These are phyloP conservation scores for Myiozetetes cayanensis DNA, from an alignment of 2,113 vertebrate species.

Conservation along the genomic window DNA sequence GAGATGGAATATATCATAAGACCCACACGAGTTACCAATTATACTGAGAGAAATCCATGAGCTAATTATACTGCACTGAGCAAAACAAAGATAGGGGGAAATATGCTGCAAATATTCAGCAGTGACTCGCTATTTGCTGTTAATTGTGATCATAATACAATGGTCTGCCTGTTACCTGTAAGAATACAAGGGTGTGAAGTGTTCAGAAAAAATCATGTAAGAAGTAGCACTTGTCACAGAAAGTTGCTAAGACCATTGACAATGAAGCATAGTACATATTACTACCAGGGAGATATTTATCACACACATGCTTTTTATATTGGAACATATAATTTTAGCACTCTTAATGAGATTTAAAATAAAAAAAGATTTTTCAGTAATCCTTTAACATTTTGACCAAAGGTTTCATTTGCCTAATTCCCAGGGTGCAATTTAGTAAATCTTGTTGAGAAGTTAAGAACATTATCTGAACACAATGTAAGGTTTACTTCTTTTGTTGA, in stretches of 20 bases:
- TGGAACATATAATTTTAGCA: conserved; percentile 19
- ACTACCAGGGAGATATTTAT: background rate
- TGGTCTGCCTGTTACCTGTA: background rate
- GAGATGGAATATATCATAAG: background rate
- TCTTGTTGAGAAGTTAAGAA: conserved; percentile 22
- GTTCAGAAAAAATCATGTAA: background rate
- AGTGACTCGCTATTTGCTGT: background rate
- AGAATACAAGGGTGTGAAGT: background rate
- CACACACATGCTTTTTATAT: background rate
- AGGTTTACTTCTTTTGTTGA: background rate
- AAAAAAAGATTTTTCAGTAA: background rate
- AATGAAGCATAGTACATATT: fast-evolving
- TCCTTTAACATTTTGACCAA: conserved; percentile 43
- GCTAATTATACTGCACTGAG: background rate
- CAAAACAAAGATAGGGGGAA: background rate
- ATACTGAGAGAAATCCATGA: background rate
- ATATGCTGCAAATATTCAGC: background rate
- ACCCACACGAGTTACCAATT: background rate
- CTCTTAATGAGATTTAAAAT: conserved; percentile 17
- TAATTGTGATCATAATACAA: background rate
- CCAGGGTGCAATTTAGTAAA: background rate
- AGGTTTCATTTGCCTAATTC: conserved; percentile 12
- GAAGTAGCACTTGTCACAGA: background rate
- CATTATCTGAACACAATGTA: background rate
- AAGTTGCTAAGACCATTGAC: background rate